Evolutionary conservation across 2,113 vertebrate genomes (phyloP), one percentile per base, ranked within the genome.

Genomic region (Thryonomys swinderianus): DNA sequence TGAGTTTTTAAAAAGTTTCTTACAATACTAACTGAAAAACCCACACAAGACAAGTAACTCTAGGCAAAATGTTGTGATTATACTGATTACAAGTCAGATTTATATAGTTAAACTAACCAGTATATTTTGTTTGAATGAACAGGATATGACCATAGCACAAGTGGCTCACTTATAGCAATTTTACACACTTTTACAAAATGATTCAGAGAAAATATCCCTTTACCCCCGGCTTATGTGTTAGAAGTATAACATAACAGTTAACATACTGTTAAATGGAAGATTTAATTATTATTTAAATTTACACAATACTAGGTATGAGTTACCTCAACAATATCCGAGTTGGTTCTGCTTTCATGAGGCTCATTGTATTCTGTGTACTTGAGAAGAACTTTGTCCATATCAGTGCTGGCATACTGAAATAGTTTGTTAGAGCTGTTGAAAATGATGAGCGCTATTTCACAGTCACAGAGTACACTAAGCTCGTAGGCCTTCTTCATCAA

Each of bases 361-460:
- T 99, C 99, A 85, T 99, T 99, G 98, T 99, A 99, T 97, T 99
- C 99, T 91, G 99, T 99, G 96, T 99, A 99, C 98, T 99, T 99
- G 97, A 99, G 99, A 84, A 99, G 99, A 97, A 99, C 99, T 98
- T 99, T 99, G 99, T 99, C 99, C 99, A 99, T 99, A 98, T 99
- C 99, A 90, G 99, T 99, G 99, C 99, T 99, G 97, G 99, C 99
- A 88, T 99, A 99, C 98, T 99, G 99, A 98, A 99, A 99, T 97
- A 99, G 99, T 98, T 99, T 99, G 99, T 99, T 99, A 97, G 99
- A 99, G 98, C 99, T 99, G 99, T 99, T 99, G 99, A 99, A 99
- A 98, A 99, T 99, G 98, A 99, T 99, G 99, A 99, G 99, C 90
- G 99, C 99, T 93, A 99, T 99, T 99, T 99, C 99, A 98, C 99